These are phyloP conservation scores for Pyrocoelia pectoralis DNA, from an alignment of 2,888 invertebrate genomes.

Conservation along the genomic window DNA sequence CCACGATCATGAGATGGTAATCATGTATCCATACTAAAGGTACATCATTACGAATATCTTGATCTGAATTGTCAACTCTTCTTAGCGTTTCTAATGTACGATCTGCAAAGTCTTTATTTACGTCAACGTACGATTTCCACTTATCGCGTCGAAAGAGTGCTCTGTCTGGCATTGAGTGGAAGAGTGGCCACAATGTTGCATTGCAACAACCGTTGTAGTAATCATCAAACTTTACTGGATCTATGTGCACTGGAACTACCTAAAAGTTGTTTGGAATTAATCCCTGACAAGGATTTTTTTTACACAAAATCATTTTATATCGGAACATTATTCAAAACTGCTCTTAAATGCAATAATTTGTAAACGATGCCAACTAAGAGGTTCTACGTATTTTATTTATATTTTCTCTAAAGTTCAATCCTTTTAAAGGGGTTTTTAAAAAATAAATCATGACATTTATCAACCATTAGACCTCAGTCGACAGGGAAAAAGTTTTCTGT, in stretches of 20 bases:
- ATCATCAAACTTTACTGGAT: conserved; percentile 79
- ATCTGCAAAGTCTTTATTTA: conserved; percentile 84
- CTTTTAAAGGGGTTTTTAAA: no score
- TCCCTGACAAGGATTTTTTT: no score
- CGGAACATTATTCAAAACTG: no score
- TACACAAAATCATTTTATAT: no score
- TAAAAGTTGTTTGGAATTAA: conserved; percentile 1
- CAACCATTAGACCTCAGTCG: no score
- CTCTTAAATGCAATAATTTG: no score
- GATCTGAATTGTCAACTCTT: conserved; percentile 63
- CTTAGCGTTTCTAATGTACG: conserved; percentile 76
- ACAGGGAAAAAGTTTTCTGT: no score
- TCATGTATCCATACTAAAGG: conserved; percentile 95
- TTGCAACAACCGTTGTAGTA: conserved; percentile 95
- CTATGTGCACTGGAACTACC: conserved; percentile 79
- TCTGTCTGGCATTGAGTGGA: conserved; percentile 91
- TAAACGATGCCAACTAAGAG: no score
- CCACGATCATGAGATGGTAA: conserved; percentile 92
- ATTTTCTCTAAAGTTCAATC: no score
- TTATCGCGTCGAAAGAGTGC: conserved; percentile 84
- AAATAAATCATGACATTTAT: no score
- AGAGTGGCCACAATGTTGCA: conserved; percentile 91
- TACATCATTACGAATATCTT: conserved; percentile 56
- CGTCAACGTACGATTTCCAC: conserved; percentile 81
- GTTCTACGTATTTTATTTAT: no score